Base-by-base conservation (phyloP, 1,140 invertebrate species). In the Ceratosolen fusciceps region DNA sequence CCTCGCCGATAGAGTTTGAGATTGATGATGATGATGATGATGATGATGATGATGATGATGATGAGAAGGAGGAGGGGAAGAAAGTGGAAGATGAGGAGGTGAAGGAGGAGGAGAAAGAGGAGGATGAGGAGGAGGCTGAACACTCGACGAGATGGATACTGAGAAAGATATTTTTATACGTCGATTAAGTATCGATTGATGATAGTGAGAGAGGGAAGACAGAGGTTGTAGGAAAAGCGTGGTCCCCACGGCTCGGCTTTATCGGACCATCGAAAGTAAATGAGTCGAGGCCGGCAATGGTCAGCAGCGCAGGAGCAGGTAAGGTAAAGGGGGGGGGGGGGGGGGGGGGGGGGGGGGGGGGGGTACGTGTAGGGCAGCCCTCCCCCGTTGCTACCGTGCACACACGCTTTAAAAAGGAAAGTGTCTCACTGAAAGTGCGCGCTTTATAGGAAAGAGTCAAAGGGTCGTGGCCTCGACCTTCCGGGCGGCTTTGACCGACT, bases 211-310 rank as follows among this genome's bases (percentile, higher is more conserved):
- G 39, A 43, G 12, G 39, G 39, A 43, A 43, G 39, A 43, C 39
- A 43, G 39, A 43, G 39, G 12, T 1, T 16, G 49, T 70, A 56
- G 54, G 29, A 72, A 54, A 72, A 72, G 54, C 54, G 43, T 54
- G n/a, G 49, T 47, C 31, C 60, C 31, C 72, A 31, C 54, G 37
- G 34, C 52, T 39, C 12, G 31, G 34, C 29, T 49, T 77, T 70
- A 70, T 77, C 49, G 43, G 65, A 52, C n/a, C 74, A 49, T 76
- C 60, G 74, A 68, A 77, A 77, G 74, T 77, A 70, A 68, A 77
- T 77, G 54, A 26, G n/a, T n/a, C n/a, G n/a, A n/a, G n/a, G n/a
- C n/a, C n/a, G n/a, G n/a, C n/a, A n/a, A n/a, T n/a, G n/a, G n/a
- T n/a, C n/a, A n/a, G n/a, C n/a, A n/a, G n/a, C n/a, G n/a, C n/a